Base-by-base conservation (phyloP, 2,113 vertebrate species). In the Brienomyrus longianalis region DNA sequence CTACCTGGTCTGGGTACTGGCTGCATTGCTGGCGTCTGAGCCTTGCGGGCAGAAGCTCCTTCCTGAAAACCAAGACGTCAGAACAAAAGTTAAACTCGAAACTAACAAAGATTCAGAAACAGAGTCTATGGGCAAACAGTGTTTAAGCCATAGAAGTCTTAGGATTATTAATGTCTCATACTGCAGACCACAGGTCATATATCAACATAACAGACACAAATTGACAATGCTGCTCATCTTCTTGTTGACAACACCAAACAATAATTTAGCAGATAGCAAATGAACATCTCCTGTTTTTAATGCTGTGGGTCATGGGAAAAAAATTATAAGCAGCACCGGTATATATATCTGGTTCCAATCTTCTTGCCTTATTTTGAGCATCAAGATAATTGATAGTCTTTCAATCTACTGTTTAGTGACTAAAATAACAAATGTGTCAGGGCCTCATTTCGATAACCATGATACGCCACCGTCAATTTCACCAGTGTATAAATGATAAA, bases 21-120 rank as follows among this genome's bases (percentile, higher is more conserved):
- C 93, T 98, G 98, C n/a, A 97, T 93, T 2, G 97, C 98, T 7
- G 98, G 98, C 27, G 98, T 96, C 93, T 98, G 98, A 87, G 98
- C 98, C 95, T 99, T 99, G 35, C 98, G 95, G 54, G 98, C 98
- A 51, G 98, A 99, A 0, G 98, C 98, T 91, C 98, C 98, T 96
- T 99, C 98, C 98, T 99, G 93, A 9, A 74, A 50, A 51, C 19
- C 21, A 85, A 31, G 48, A 54, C 9, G 3, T 27, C 2, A 3
- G 51, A 56, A 54, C 83, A 87, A 27, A 39, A 3, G 11, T 87
- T 54, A 17, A 43, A n/a, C 31, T 56, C 0, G 21, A 87, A 39
- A 56, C n/a, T 39, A 87, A 56, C 15, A 39, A 48, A n/a, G 39
- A 84, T 21, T 21, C 19, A 54, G 85, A 87, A 54, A n/a, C 1